These are phyloP conservation scores for Diachasma alloeum DNA, from an alignment of 1,140 invertebrate genomes.

Conservation along the genomic window DNA sequence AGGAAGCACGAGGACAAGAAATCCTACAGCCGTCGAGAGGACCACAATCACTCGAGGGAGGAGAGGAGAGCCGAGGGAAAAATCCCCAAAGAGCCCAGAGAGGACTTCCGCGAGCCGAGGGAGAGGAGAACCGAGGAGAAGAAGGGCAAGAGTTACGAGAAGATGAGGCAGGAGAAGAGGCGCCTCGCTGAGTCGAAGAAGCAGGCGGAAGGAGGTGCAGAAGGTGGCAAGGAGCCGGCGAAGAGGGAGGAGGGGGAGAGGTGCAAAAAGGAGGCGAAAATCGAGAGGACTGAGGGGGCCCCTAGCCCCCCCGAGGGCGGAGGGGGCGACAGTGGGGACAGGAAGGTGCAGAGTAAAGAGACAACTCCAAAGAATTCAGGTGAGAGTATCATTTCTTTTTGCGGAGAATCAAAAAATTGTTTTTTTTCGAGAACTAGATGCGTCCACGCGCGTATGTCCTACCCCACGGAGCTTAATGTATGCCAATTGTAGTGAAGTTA, in stretches of 20 bases:
- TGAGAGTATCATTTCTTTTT: background rate
- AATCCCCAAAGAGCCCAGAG: constrained; percentile 43
- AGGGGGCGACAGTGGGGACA: background rate
- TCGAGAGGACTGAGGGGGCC: background rate
- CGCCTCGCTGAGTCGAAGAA: constrained; percentile 56
- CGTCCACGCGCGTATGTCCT: too few species aligned
- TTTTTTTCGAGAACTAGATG: too few species aligned
- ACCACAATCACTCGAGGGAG: constrained; percentile 36
- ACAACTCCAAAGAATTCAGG: too few species aligned
- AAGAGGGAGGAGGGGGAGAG: constrained; percentile 18
- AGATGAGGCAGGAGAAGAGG: constrained; percentile 61
- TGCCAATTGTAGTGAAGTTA: too few species aligned
- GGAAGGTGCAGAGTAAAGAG: background rate
- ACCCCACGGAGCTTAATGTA: too few species aligned
- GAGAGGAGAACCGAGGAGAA: constrained; percentile 54
- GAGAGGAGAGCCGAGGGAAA: constrained; percentile 39
- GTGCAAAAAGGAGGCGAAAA: constrained; percentile 9
- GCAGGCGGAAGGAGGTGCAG: constrained; percentile 27
- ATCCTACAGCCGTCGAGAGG: constrained; percentile 47
- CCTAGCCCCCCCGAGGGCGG: background rate
- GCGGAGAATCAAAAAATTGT: too few species aligned
- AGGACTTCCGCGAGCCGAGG: constrained; percentile 44
- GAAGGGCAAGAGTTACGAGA: constrained; percentile 62
- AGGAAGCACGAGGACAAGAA: constrained; percentile 64
- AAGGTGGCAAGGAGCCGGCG: background rate